Evolutionary conservation across 2,888 invertebrate genomes (phyloP), one percentile per base, ranked within the genome.

Genomic region (Oasisia sp.): DNA sequence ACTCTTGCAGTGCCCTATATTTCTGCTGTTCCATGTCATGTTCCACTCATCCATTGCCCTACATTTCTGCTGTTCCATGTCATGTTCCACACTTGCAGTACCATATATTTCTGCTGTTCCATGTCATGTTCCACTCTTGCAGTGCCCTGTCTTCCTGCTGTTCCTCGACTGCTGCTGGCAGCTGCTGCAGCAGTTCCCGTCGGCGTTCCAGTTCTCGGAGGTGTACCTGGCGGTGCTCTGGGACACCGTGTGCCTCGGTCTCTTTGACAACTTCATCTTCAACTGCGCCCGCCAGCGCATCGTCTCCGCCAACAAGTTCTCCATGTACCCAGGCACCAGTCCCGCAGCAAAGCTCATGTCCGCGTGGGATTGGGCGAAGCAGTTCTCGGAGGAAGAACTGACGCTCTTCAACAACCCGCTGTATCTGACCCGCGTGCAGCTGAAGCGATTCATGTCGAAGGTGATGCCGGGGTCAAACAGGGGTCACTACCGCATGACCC

Each of bases 91-190:
- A 27, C n/a, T 74, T 74, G 74, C 97, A 98, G 96, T 97, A 98
- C 91, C 99, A 99, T 0, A 97, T 99, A 91, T 98, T 99, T 96
- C 97, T 99, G 91, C 97, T 99, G 50, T 99, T 98, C 97, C 97
- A 99, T 94, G 99, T 98, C 98, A 92, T 99, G 98, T 27, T 74
- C n/a, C 27, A 27, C 74, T 74, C n/a, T 74, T 74, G 74, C 97
- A 98, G 96, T 97, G 98, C 91, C 99, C 99, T 0, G 97, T 99
- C 91, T 98, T 99, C 96, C 97, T 99, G 91, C 97, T 99, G 91
- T 99, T 98, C 97, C 97, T 99, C 94, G 99, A 99, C 96, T 98
- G 98, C 96, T 98, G 98, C 92, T 99, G 98, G 98, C 99, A 99
- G 97, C 97, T 99, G 92, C 96, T 98, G 94, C 97, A 98, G 94